Base-by-base conservation (phyloP, 30 jellyfish, hydroid and myxozoan genomes). In the Catostylus mosaicus region DNA sequence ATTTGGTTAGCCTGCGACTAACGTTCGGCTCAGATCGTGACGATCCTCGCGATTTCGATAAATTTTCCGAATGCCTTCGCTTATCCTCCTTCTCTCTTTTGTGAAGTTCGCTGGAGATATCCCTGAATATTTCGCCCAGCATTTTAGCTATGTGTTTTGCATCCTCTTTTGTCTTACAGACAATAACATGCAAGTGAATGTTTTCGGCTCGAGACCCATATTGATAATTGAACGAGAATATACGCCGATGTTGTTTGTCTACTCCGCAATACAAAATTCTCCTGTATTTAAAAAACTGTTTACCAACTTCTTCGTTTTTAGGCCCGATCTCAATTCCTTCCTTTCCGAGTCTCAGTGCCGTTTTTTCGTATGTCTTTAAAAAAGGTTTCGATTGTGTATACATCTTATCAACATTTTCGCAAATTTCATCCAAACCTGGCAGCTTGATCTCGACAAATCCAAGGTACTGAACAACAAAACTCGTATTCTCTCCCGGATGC, bases 181-280 rank as follows among this genome's bases (percentile, higher is more conserved):
- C 91, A 30, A 93, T 46, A 31, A 93, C 97, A 72, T 93, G 98
- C 64, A 93, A 75, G 30, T 93, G 97, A 29, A 85, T 73, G 85
- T 82, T 82, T 46, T 93, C 98, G 1, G 98, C 94, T 23, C 96
- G 78, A 36, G 92, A 62, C 24, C 98, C 98, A 48, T 77, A 86
- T 57, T 93, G 98, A 77, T 93, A 93, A 78, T 93, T 93, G 72
- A 87, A 93, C 54, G 95, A 87, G 51, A 93, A 93, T 40, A 93
- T 94, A 32, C 95, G 77, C 8, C 94, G 96, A 77, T 93, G 98
- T 64, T 81, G 89, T 67, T 75, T 87, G 80, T 93, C 98, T 23
- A 93, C 98, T 12, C 97, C 98, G 68, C 98, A 93, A 51, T 93
- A 93, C 71, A 87, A 64, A 38, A 93, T 93, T 46, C 98, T 60